Percentiles rank a stretch among this genome's conserved stretches.
phyloP scores from a whole-genome alignment of 23 tunicate genomes.

The Oikopleura vanhoeffeni region DNA sequence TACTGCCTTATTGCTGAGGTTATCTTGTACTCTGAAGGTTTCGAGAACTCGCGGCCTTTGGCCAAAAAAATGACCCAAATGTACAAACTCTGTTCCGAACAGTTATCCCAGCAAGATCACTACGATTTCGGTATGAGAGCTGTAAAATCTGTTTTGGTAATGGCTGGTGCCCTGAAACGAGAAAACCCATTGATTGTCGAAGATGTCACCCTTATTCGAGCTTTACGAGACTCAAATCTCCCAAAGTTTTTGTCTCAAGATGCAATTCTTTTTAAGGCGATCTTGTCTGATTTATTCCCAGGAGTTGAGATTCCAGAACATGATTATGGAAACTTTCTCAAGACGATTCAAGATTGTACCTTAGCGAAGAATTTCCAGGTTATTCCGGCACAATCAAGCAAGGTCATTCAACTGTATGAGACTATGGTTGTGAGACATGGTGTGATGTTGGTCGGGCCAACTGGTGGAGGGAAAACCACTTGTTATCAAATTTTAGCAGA shows the following conservation, averaged over 20 bases:
- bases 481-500: constrained; percentile 46
- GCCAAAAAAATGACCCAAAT: constrained; percentile 87
- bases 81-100: constrained; percentile 99
- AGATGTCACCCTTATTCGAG: constrained; percentile 77
- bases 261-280: constrained; percentile 79
- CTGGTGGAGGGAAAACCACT: constrained; percentile 95
- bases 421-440: constrained; percentile 98
- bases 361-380: constrained; percentile 34
- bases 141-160: constrained; percentile 85
- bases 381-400: constrained; percentile 19
- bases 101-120: constrained; percentile 97
- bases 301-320: constrained; percentile 99
- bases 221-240: constrained; percentile 76
- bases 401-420: constrained; percentile 96
- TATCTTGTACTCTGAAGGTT: constrained; percentile 91
- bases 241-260: constrained; percentile 86
- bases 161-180: constrained; percentile 93
- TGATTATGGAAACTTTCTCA: constrained; percentile 84
- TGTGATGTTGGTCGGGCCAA: constrained; percentile 99
- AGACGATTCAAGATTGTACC: constrained; percentile 59
- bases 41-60: constrained; percentile 67
- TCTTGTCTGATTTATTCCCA: constrained; percentile 89
- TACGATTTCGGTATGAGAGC: constrained; percentile 99
- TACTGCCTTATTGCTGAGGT: constrained; percentile 94
- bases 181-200: constrained; percentile 87